Evolutionary conservation across 1,140 invertebrate species (phyloP), one percentile per base, ranked within the genome.

Genomic region (Drosophila jambulina): DNA sequence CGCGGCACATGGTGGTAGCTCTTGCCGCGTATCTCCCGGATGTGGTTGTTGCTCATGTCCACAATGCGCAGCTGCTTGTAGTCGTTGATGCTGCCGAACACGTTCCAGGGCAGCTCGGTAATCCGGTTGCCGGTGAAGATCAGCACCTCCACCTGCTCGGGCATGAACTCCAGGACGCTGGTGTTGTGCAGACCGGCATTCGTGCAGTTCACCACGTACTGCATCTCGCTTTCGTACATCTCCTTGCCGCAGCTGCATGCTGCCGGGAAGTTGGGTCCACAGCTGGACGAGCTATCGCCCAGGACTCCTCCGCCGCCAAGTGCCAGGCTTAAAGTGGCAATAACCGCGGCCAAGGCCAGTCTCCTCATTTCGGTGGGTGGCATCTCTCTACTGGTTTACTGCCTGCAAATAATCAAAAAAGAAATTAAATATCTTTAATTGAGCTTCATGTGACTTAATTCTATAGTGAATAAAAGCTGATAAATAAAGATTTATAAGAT

Each of bases 1-100:
- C 94, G 94, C 43, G 94, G 93, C 2, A 97, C 96, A 83, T 95
- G 95, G 81, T 97, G 96, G 91, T 96, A 97, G 5, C 96, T 93
- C 92, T 97, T 96, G 2, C 96, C 96, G 77, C 94, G 94, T 59
- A 97, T 97, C 65, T 95, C 95, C 49, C 94, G 90, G n/a, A 97
- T 97, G 15, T 94, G 93, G 87, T 97, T 97, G 68, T 95, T 96
- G 25, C 95, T 96, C 95, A 97, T 96, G 77, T 97, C 96, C 29
- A 97, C 95, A 3, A 95, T 94, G 68, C 94, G 94, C 21, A 97
- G 87, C 40, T 95, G 93, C 36, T 94, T 94, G 43, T 95, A 93
- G 45, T 93, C 93, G 43, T 95, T 94, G 25, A 94, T 91, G 43
- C 93, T 94, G 2, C 96, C 96, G 85, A 97, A 96, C 2, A 97